A percentile compares a stretch with the other conserved stretches of the same genome.
phyloP scores from a whole-genome alignment of 2,113 vertebrate genomes.

The Chionomys nivalis region DNA sequence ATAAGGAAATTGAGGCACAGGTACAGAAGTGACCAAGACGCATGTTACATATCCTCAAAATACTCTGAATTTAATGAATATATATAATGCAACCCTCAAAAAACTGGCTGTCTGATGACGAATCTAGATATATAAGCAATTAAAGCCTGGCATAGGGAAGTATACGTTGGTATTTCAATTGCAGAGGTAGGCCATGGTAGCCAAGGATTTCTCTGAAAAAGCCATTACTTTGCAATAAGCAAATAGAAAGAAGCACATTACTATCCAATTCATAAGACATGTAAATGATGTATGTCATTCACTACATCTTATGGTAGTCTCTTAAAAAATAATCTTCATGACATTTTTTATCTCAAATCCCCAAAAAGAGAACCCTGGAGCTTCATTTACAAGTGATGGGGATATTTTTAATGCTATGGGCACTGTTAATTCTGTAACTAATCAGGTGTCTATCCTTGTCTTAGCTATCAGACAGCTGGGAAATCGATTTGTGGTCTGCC shows the following conservation, averaged over 20 bases:
- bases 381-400: neutral
- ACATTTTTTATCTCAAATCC: neutral
- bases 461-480: neutral
- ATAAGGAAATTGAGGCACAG: neutral
- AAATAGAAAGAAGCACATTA: neutral
- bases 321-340: neutral
- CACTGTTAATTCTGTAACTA: neutral
- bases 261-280: neutral
- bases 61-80: slow-evolving; percentile 4
- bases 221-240: neutral
- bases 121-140: neutral
- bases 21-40: neutral
- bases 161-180: neutral
- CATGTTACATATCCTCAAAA: slow-evolving; percentile 11
- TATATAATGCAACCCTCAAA: neutral
- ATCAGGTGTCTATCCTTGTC: neutral
- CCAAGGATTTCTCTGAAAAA: slow-evolving; percentile 4
- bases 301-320: neutral
- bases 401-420: neutral
- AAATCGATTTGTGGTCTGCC: neutral
- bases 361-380: neutral
- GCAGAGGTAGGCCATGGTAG: neutral
- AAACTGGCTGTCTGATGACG: neutral
- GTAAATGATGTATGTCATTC: neutral
- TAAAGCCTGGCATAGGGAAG: neutral